Evolutionary conservation across 2,888 invertebrate species (phyloP).

Genomic region (Myopa testacea): DNA sequence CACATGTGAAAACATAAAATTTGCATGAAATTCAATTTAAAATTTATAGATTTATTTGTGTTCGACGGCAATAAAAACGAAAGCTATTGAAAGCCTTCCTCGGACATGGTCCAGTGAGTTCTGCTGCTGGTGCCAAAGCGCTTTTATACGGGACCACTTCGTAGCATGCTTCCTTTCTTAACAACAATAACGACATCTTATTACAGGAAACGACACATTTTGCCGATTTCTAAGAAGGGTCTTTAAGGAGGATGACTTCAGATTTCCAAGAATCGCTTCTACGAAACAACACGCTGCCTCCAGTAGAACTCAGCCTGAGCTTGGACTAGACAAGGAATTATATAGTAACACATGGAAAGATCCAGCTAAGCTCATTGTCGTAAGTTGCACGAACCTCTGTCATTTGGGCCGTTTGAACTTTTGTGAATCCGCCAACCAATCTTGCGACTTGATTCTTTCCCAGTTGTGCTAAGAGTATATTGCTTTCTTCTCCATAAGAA

Average conservation of each 20-base stretch:
- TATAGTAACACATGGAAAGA: too few species aligned
- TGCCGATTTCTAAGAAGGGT: background rate
- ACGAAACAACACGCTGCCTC: too few species aligned
- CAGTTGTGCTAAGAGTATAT: too few species aligned
- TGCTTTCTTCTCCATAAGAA: too few species aligned
- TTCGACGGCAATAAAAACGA: constrained; percentile 19
- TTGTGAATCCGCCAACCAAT: too few species aligned
- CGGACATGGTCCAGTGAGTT: constrained; percentile 49
- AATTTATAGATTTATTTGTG: constrained; percentile 39
- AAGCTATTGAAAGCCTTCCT: constrained; percentile 35
- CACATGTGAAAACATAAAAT: constrained; percentile 37
- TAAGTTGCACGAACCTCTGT: too few species aligned
- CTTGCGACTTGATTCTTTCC: too few species aligned
- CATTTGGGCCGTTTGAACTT: too few species aligned
- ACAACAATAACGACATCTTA: background rate
- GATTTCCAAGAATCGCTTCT: too few species aligned
- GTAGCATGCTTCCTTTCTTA: background rate
- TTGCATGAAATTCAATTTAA: constrained; percentile 52
- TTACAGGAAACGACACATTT: background rate
- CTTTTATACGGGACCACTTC: background rate
- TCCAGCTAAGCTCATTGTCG: too few species aligned
- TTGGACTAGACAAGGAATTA: too few species aligned
- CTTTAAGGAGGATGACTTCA: background rate
- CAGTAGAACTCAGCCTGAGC: too few species aligned
- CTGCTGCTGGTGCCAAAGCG: constrained; percentile 16